Percentiles rank a stretch among this genome's conserved stretches.
Evolutionary conservation across 1,140 invertebrate genomes (phyloP).

Genomic region (Homalodisca vitripennis): DNA sequence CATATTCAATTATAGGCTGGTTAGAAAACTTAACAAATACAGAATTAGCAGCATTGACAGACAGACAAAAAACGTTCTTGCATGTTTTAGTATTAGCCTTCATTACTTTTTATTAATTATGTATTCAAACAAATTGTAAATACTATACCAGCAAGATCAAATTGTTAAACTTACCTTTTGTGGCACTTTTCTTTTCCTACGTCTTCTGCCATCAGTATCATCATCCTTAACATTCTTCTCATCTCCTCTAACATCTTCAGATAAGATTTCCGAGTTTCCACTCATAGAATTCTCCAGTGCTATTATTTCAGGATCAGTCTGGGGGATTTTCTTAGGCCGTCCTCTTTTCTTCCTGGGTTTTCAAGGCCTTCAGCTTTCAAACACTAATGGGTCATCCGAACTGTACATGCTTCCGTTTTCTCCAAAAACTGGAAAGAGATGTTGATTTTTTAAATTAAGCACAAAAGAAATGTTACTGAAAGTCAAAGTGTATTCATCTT

Average conservation of each 20-base stretch:
- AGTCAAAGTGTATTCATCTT: too few species aligned
- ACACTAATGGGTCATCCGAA: slow-evolving; percentile 55
- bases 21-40: too few species aligned
- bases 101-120: too few species aligned
- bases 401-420: slow-evolving; percentile 48
- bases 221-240: slow-evolving; percentile 44
- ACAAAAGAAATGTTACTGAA: neutral
- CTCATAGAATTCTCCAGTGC: neutral
- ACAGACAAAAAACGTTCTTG: too few species aligned
- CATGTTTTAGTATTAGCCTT: too few species aligned
- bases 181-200: slow-evolving; percentile 60
- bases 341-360: slow-evolving; percentile 67
- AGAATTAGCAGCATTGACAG: too few species aligned
- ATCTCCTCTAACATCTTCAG: neutral
- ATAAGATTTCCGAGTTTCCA: neutral
- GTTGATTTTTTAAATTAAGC: neutral
- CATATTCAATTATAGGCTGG: too few species aligned
- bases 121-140: neutral
- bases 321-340: slow-evolving; percentile 51
- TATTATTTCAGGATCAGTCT: slow-evolving; percentile 2
- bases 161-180: slow-evolving; percentile 47
- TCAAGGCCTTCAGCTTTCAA: slow-evolving; percentile 61
- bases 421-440: slow-evolving; percentile 3
- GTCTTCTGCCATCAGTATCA: slow-evolving; percentile 58
- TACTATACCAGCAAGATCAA: neutral